phyloP scores from a whole-genome alignment of 2,888 invertebrate genomes.

The Nomada ruficornis region DNA sequence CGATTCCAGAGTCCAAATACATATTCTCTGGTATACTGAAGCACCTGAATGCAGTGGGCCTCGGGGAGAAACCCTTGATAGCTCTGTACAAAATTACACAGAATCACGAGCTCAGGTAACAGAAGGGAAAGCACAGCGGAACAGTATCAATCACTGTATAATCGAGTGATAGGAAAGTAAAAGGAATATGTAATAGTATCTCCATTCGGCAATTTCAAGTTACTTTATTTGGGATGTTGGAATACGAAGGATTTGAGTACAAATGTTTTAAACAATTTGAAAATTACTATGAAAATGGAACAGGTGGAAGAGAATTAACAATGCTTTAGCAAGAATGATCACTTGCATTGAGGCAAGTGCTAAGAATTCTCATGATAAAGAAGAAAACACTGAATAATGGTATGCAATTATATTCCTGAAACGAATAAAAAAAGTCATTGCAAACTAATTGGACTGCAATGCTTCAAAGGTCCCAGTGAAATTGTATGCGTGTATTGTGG shows the following conservation, averaged over 20 bases:
- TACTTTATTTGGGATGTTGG: too few species aligned
- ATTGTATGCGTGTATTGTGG: background rate
- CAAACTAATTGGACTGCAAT: background rate
- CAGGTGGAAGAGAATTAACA: too few species aligned
- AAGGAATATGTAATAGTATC: too few species aligned
- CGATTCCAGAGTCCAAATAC: background rate
- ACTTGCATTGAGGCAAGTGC: too few species aligned
- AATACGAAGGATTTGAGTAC: too few species aligned
- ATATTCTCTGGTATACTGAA: conserved; percentile 8
- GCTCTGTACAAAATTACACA: background rate
- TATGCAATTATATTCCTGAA: background rate
- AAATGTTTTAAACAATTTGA: too few species aligned
- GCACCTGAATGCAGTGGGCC: background rate
- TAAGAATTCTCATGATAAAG: too few species aligned
- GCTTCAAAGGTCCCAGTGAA: background rate
- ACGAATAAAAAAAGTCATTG: background rate
- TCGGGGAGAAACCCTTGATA: background rate
- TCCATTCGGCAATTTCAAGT: too few species aligned
- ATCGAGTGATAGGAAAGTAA: background rate
- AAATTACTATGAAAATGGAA: too few species aligned
- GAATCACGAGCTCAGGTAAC: background rate
- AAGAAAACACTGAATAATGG: background rate
- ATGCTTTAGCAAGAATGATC: too few species aligned
- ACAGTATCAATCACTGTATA: background rate
- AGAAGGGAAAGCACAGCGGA: background rate